Percentiles rank a stretch among this genome's conserved stretches.
phyloP scores from a whole-genome alignment of 2,888 invertebrate genomes.

The Neoscelio sp. region DNA sequence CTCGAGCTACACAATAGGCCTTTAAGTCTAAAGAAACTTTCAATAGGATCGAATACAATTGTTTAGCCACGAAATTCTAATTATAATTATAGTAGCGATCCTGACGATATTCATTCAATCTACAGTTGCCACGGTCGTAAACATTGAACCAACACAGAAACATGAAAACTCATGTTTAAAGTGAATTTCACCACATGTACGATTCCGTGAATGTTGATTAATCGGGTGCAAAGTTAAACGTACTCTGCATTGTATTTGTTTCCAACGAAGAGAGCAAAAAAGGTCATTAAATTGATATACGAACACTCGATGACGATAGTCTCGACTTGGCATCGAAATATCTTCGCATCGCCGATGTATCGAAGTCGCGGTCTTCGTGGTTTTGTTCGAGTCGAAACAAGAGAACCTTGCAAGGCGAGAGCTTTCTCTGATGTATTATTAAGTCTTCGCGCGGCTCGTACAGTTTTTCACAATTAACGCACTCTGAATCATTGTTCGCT shows the following conservation, averaged over 20 bases:
- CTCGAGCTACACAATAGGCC: no score
- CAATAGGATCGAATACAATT: no score
- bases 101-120: neutral
- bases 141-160: constrained; percentile 7
- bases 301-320: constrained; percentile 69
- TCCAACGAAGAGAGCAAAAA: constrained; percentile 62
- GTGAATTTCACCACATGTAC: neutral
- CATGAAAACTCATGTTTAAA: neutral
- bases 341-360: constrained; percentile 39
- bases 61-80: no score
- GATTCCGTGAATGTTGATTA: constrained; percentile 71
- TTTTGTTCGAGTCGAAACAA: constrained; percentile 41
- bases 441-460: constrained; percentile 1
- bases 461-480: constrained; percentile 9
- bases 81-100: neutral
- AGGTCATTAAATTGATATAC: constrained; percentile 75
- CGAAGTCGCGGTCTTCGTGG: constrained; percentile 4
- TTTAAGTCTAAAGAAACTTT: no score
- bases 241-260: constrained; percentile 68
- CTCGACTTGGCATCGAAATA: constrained; percentile 68
- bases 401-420: constrained; percentile 29
- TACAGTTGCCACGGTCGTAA: constrained; percentile 6
- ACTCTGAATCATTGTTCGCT: constrained; percentile 24
- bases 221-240: constrained; percentile 78
- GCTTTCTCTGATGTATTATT: constrained; percentile 24